Base-by-base conservation (phyloP, 2,113 vertebrate genomes). In the Bungarus multicinctus region DNA sequence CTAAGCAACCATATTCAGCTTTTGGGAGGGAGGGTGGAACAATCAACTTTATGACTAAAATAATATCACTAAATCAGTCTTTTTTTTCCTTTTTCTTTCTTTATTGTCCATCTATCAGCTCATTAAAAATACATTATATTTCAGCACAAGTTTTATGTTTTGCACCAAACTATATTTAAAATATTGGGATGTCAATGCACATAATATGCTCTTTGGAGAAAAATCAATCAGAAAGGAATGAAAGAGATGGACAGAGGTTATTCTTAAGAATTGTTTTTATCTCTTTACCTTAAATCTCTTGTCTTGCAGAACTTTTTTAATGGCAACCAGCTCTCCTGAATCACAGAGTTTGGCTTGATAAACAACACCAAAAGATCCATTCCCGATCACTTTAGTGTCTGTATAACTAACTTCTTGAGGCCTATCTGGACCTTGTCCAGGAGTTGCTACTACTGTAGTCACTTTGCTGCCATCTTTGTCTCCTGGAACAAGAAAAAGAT, bases 381-480 rank as follows among this genome's bases (percentile, higher is more conserved):
- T 99, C 91, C 99, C 99, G 94, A 99, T 99, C 95, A 99, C 99
- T 97, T 99, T 99, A 55, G 99, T 99, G 97, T 99, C 99, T 25
- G 99, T 99, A 97, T 99, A 99, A 98, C 99, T 99, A 97, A 99
- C 99, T 97, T 99, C 99, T 96, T 99, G 99, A 91, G 99, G 99
- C 97, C 99, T 98, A 96, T 99, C 99, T 0, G 99, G 99, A 93
- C 99, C 99, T 97, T 99, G 99, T 92, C 99, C 99, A 45, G 99
- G 99, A 93, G 99, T 99, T 95, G 99, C 99, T 96, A 99, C 99
- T 88, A 99, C 99, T 95, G 99, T 99, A 81, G 99, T 99, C 96
- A 99, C 99, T 96, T 99, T 99, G 96, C 99, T 98, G 97, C 99
- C 99, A 97, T 99, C 99, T 96, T 99, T 99, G 96, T 99, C 99